phyloP scores from a whole-genome alignment of 2,797 vertebrate genomes.

The Florisuga fusca region DNA sequence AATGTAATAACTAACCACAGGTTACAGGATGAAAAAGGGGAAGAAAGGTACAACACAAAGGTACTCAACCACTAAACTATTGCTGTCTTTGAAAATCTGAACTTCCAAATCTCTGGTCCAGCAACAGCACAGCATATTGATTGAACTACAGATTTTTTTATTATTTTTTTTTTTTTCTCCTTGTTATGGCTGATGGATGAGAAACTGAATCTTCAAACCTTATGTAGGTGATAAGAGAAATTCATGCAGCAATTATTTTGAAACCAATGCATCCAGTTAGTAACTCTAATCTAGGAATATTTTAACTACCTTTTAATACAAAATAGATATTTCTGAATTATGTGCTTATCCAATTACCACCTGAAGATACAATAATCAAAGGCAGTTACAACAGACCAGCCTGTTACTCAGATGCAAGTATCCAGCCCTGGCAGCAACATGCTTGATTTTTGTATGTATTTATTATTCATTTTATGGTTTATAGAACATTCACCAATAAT shows the following conservation, averaged over 20 bases:
- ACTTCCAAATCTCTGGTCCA: background rate
- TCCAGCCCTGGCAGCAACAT: background rate
- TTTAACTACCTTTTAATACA: background rate
- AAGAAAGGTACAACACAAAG: constrained; percentile 4
- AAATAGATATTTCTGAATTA: background rate
- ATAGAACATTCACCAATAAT: background rate
- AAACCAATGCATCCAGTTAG: background rate
- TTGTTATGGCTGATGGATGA: background rate
- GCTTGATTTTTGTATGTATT: background rate
- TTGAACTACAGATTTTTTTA: background rate
- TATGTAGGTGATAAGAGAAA: background rate
- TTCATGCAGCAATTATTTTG: background rate
- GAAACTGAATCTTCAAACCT: background rate
- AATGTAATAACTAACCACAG: background rate
- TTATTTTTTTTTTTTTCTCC: background rate
- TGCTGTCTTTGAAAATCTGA: background rate
- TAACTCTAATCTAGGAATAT: background rate
- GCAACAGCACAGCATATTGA: background rate
- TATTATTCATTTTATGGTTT: background rate
- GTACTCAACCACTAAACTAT: background rate
- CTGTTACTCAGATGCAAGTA: background rate
- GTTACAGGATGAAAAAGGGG: background rate
- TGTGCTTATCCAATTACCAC: background rate
- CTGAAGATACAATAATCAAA: background rate
- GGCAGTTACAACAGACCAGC: background rate